Evolutionary conservation across 2,113 vertebrate species (phyloP).

Genomic region (Phasianus colchicus): DNA sequence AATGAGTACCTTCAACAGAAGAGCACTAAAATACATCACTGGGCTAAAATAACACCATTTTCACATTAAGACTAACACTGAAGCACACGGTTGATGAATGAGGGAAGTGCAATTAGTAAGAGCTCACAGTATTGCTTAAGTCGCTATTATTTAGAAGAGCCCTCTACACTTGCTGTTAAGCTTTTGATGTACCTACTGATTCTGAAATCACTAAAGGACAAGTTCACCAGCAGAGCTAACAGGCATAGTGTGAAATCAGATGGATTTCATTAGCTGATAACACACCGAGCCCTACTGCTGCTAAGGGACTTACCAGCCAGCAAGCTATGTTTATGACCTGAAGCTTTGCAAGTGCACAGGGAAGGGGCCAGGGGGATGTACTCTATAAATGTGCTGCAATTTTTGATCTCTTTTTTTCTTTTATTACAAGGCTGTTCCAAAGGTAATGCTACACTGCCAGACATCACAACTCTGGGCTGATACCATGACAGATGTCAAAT

Average conservation of each 20-base stretch:
- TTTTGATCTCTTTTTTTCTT: not conserved
- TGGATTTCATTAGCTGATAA: slow-evolving; percentile 4
- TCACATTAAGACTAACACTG: slow-evolving; percentile 38
- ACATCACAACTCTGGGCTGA: not conserved
- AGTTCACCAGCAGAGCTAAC: not conserved
- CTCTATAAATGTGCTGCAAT: not conserved
- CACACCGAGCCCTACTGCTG: not conserved
- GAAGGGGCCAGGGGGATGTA: not conserved
- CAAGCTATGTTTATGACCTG: not conserved
- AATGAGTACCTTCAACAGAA: slow-evolving; percentile 67
- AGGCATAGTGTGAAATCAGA: not conserved
- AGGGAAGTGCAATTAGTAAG: slow-evolving; percentile 58
- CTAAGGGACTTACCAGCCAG: not conserved
- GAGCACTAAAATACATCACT: slow-evolving; percentile 62
- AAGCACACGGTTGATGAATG: slow-evolving; percentile 56
- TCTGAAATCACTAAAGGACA: slow-evolving; percentile 10
- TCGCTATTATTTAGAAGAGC: slow-evolving; percentile 59
- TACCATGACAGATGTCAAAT: not conserved
- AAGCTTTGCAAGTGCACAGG: not conserved
- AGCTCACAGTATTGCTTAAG: slow-evolving; percentile 33
- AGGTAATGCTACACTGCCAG: not conserved
- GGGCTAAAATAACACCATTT: slow-evolving; percentile 40
- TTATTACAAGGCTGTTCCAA: not conserved
- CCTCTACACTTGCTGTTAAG: slow-evolving; percentile 11
- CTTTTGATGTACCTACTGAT: slow-evolving; percentile 12